Evolutionary conservation across 2,113 vertebrate genomes (phyloP).

Genomic region (Piaya cayana): DNA sequence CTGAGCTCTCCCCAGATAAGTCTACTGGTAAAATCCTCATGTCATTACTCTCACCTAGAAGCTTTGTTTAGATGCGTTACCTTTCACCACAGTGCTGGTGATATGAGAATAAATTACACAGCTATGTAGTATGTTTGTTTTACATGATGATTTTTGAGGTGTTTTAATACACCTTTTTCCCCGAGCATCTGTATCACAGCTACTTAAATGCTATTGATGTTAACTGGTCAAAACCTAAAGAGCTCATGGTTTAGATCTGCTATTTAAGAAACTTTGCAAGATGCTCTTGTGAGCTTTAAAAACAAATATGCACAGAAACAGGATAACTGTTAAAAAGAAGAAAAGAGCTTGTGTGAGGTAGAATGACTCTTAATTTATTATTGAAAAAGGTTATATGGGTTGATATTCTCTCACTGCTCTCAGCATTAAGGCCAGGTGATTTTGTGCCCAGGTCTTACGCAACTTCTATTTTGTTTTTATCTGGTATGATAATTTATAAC

Average conservation of each 20-base stretch:
- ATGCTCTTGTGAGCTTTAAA: neutral
- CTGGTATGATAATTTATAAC: neutral
- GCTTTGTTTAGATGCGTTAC: neutral
- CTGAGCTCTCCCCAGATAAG: neutral
- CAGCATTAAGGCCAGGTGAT: neutral
- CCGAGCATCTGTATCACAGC: neutral
- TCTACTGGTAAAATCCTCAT: neutral
- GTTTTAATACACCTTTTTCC: neutral
- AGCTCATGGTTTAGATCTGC: neutral
- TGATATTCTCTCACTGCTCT: neutral
- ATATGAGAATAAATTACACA: neutral
- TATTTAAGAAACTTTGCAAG: neutral
- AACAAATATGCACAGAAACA: neutral
- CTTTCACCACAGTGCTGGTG: neutral
- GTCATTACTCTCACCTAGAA: neutral
- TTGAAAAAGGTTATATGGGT: neutral
- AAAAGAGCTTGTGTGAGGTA: neutral
- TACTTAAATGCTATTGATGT: neutral
- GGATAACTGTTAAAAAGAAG: neutral
- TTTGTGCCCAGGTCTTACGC: neutral
- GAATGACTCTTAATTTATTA: neutral
- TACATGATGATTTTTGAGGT: neutral
- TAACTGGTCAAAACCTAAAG: neutral
- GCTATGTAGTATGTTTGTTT: neutral
- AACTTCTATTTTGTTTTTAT: neutral